Evolutionary conservation across 2,888 invertebrate species (phyloP).

Genomic region (Hyalella azteca): DNA sequence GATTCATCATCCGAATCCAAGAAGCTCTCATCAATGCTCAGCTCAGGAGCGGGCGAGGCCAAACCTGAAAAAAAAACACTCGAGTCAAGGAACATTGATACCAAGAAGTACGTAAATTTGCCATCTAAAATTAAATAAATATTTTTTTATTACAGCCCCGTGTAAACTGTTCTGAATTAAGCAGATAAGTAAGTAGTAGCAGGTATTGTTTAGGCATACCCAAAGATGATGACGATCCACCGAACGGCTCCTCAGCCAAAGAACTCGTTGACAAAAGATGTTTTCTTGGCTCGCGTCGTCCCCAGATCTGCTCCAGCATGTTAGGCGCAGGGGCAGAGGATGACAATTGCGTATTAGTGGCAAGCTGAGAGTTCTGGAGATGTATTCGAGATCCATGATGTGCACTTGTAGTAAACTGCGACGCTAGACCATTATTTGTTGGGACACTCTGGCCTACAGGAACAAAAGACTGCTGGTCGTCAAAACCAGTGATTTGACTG

Average conservation of each 20-base stretch:
- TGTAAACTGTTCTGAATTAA: too few relatives aligned
- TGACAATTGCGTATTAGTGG: slow-evolving; percentile 67
- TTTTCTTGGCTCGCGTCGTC: slow-evolving; percentile 78
- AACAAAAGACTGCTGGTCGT: slow-evolving; percentile 38
- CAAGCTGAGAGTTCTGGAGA: background rate
- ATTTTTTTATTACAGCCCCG: too few relatives aligned
- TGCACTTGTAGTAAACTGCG: slow-evolving; percentile 62
- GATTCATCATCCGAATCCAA: slow-evolving; percentile 58
- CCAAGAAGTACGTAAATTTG: too few relatives aligned
- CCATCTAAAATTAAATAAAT: too few relatives aligned
- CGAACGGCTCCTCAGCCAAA: slow-evolving; percentile 52
- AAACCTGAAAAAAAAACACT: slow-evolving; percentile 49
- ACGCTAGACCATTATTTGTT: slow-evolving; percentile 53
- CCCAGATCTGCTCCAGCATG: slow-evolving; percentile 81
- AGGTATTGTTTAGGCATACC: slow-evolving; percentile 45
- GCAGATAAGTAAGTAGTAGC: too few relatives aligned
- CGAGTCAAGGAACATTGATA: too few relatives aligned
- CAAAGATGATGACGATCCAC: slow-evolving; percentile 60
- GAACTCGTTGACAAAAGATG: slow-evolving; percentile 55
- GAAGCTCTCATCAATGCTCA: slow-evolving; percentile 56
- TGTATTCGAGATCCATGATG: slow-evolving; percentile 65
- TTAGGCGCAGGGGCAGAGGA: slow-evolving; percentile 79
- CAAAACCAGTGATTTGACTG: background rate
- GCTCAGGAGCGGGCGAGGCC: slow-evolving; percentile 52
- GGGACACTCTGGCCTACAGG: slow-evolving; percentile 54